Conservation (phyloP, 2,113 vertebrate genomes). For the Hypanus sabinus region DNA sequence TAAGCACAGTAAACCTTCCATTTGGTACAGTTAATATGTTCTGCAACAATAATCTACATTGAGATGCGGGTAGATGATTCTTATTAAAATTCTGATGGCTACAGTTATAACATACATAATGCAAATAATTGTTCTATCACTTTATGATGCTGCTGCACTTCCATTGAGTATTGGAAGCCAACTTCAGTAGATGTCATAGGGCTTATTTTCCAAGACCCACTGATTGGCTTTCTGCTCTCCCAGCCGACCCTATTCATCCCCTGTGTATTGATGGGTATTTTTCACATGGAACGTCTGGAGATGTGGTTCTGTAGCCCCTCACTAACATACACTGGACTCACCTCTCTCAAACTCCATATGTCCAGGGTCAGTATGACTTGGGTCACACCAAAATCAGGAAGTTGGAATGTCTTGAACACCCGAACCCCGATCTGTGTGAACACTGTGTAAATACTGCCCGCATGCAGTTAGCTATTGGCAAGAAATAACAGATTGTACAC, state of each 20-base stretch:
- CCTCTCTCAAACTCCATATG: too few relatives aligned
- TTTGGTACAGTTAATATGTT: background rate
- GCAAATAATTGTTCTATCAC: background rate
- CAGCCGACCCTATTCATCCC: background rate
- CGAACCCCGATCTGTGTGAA: too few relatives aligned
- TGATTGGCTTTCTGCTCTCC: background rate
- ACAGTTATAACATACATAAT: background rate
- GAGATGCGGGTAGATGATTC: background rate
- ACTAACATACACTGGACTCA: too few relatives aligned
- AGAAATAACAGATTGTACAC: too few relatives aligned
- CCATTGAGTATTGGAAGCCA: background rate
- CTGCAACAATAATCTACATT: background rate
- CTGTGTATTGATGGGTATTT: background rate
- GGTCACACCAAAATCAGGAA: too few relatives aligned
- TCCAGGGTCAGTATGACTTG: too few relatives aligned
- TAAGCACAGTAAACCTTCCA: background rate
- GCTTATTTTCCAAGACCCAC: background rate
- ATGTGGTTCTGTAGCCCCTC: too few relatives aligned
- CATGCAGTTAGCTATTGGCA: too few relatives aligned
- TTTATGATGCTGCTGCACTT: background rate
- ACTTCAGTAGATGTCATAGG: background rate
- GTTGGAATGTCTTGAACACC: too few relatives aligned
- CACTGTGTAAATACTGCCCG: too few relatives aligned
- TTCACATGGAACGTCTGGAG: too few relatives aligned
- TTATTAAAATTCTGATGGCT: background rate